A percentile compares a stretch with the other conserved stretches of the same genome.
phyloP scores from a whole-genome alignment of 2,797 vertebrate species.

The Melanogrammus aeglefinus region DNA sequence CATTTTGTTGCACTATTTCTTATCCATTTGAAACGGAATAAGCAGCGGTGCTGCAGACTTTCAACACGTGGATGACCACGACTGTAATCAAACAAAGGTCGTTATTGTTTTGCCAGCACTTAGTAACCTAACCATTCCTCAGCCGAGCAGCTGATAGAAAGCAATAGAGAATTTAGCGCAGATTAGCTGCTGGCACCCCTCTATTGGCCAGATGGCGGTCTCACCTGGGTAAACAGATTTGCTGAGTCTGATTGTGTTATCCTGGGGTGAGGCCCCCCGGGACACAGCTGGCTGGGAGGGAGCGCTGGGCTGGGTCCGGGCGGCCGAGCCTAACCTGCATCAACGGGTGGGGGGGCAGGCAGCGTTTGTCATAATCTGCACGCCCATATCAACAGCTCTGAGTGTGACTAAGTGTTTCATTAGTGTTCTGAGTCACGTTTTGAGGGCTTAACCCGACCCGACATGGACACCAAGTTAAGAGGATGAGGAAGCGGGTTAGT shows the following conservation, averaged over 20 bases:
- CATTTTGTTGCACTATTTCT: not conserved
- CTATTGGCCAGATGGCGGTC: slow-evolving; percentile 54
- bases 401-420: slow-evolving; percentile 17
- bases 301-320: slow-evolving; percentile 46
- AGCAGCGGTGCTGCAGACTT: not conserved
- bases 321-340: slow-evolving; percentile 26
- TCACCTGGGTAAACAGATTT: slow-evolving; percentile 65
- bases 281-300: slow-evolving; percentile 49
- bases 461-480: not conserved
- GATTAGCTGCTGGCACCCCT: slow-evolving; percentile 53
- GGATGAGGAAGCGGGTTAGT: not conserved
- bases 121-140: not conserved
- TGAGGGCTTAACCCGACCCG: not conserved
- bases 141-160: slow-evolving; percentile 37
- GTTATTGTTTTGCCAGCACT: slow-evolving; percentile 11
- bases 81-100: not conserved
- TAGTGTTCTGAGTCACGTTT: not conserved
- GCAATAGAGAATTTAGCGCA: slow-evolving; percentile 51
- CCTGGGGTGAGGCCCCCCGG: slow-evolving; percentile 45
- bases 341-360: slow-evolving; percentile 13
- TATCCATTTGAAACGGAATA: not conserved
- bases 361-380: slow-evolving; percentile 30
- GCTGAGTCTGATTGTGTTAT: slow-evolving; percentile 60
- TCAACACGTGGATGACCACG: not conserved
- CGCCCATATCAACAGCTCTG: slow-evolving; percentile 14